phyloP scores from a whole-genome alignment of 1,140 invertebrate genomes.

The Sarcophaga bullata region DNA sequence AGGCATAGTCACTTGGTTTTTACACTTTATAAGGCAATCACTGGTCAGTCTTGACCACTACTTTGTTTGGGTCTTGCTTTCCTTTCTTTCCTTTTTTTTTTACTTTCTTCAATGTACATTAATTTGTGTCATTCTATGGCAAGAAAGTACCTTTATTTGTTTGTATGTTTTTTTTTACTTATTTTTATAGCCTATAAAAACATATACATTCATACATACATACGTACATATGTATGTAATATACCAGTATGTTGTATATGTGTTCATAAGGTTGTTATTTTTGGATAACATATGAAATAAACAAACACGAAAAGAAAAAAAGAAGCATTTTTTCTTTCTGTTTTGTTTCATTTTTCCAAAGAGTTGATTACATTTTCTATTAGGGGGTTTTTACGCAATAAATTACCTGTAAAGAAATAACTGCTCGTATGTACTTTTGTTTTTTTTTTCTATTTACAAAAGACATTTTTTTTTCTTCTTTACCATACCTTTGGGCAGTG shows the following conservation, averaged over 20 bases:
- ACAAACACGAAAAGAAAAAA: not conserved
- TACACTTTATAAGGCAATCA: too few relatives aligned
- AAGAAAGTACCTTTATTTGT: not conserved
- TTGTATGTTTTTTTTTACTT: not conserved
- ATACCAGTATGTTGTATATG: too few relatives aligned
- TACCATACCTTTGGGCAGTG: not conserved
- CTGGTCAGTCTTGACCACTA: too few relatives aligned
- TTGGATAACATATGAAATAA: slow-evolving; percentile 9
- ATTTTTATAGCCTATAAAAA: not conserved
- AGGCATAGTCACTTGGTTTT: too few relatives aligned
- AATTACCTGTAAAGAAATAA: slow-evolving; percentile 60
- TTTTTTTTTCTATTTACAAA: not conserved
- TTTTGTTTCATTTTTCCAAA: slow-evolving; percentile 10
- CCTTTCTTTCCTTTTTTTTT: too few relatives aligned
- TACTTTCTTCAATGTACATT: too few relatives aligned
- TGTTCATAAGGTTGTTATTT: not conserved
- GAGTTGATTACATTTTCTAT: slow-evolving; percentile 25
- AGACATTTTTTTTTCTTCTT: not conserved
- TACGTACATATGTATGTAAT: not conserved
- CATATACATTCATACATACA: not conserved
- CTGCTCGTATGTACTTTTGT: not conserved
- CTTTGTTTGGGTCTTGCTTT: too few relatives aligned
- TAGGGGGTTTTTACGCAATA: slow-evolving; percentile 53
- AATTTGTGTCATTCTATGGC: too few relatives aligned
- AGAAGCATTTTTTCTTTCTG: not conserved